A percentile compares a stretch with the other conserved stretches of the same genome.
These are phyloP conservation scores for Smutsia gigantea DNA, from an alignment of 2,797 vertebrate genomes.

Conservation along the genomic window DNA sequence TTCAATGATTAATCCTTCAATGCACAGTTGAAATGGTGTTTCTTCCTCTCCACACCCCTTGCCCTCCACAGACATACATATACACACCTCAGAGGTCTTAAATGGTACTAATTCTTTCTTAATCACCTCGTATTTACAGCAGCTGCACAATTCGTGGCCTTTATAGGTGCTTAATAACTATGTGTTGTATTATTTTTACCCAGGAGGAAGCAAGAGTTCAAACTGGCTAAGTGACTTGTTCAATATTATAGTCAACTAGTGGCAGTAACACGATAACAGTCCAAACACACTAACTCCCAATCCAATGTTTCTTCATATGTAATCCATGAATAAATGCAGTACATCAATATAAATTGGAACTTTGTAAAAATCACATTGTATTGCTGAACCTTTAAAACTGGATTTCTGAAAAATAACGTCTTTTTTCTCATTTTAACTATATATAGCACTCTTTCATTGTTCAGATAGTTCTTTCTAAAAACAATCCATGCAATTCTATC, in stretches of 20 bases:
- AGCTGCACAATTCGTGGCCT: background rate
- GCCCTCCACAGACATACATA: background rate
- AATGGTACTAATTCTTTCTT: background rate
- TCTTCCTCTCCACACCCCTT: background rate
- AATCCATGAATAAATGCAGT: background rate
- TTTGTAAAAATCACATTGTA: background rate
- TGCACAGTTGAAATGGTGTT: background rate
- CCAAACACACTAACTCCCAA: background rate
- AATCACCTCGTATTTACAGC: background rate
- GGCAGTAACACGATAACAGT: background rate
- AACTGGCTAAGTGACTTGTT: background rate
- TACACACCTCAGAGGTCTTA: background rate
- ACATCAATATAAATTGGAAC: background rate
- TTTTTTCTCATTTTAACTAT: background rate
- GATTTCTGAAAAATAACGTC: background rate
- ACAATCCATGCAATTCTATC: background rate
- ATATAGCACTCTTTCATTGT: background rate
- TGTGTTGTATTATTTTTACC: background rate
- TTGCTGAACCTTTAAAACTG: background rate
- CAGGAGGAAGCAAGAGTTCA: accelerated
- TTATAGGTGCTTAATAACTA: background rate
- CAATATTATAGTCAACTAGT: background rate
- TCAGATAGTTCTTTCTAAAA: background rate
- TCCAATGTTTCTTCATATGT: background rate
- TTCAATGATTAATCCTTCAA: background rate